Conservation (phyloP, 2,797 vertebrate genomes). For the Cetoscarus ocellatus region DNA sequence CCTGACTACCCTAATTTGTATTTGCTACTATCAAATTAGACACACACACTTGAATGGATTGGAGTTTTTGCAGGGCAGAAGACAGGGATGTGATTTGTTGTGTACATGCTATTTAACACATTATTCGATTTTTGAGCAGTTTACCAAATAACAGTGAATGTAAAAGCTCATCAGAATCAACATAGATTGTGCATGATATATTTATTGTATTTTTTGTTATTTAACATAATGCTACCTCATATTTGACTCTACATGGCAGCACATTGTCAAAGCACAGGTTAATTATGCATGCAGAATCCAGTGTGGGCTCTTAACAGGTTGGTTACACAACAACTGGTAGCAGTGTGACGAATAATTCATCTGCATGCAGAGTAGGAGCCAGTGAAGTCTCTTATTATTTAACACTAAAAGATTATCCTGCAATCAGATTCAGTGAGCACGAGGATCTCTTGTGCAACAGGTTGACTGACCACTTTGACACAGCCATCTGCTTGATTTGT, state of each 20-base stretch:
- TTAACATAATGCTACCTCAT: neutral
- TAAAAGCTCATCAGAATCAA: neutral
- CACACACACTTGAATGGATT: no score
- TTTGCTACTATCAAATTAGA: no score
- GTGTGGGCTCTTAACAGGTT: conserved; percentile 29
- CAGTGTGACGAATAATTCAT: conserved; percentile 28
- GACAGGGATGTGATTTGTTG: no score
- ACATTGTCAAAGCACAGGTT: conserved; percentile 15
- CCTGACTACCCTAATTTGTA: no score
- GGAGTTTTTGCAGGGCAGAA: no score
- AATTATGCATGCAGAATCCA: conserved; percentile 10
- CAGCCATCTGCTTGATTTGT: conserved; percentile 15
- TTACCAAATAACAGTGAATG: no score
- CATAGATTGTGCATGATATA: neutral
- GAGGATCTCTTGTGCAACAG: conserved; percentile 31
- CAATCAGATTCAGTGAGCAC: conserved; percentile 28
- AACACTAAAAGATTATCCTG: conserved; percentile 14
- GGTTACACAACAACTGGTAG: conserved; percentile 29
- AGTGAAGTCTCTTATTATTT: neutral
- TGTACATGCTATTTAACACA: no score
- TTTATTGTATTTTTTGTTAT: no score
- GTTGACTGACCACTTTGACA: conserved; percentile 23
- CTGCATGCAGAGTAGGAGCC: conserved; percentile 11
- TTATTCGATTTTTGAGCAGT: no score
- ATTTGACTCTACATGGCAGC: conserved; percentile 1